Evolutionary conservation across 2,113 vertebrate genomes (phyloP), one percentile per base, ranked within the genome.

Genomic region (Antechinus stuartii): DNA sequence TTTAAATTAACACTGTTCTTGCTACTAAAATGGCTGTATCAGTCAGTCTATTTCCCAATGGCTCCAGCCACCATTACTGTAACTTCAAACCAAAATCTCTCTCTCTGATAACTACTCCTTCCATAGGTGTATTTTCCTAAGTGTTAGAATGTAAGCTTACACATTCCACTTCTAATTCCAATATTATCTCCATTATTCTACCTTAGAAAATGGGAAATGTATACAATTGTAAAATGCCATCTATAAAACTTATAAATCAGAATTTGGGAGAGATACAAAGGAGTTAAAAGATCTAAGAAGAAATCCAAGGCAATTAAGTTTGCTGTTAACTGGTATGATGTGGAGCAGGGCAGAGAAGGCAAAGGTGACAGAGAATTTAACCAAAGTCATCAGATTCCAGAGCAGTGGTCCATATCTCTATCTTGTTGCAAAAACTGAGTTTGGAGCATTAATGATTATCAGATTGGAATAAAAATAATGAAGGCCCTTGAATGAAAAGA

Each of bases 311-410:
- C n/a, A 7, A 12, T 35, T 76, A 35, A n/a, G 35, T n/a, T 76
- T 76, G 35, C 61, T 19, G 6, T 35, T 76, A n/a, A 76, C 12
- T 76, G 61, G 30, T 76, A 16, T 14, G 30, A 23, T 84, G n/a
- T 42, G 0, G 6, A 1, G 6, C 8, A 27, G 26, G 56, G 56
- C 6, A 0, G n/a, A 19, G 19, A n/a, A 0, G 2, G 35, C n/a
- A 42, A 7, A 42, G n/a, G n/a, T 84, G 61, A 76, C 35, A n/a
- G 61, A n/a, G 61, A 84, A 24, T 2, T 84, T 42, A 42, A 42
- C 19, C 19, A 19, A 6, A 8, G 1, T 84, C 68, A 7, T 84
- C 68, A 42, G 68, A 42, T 2, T 76, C n/a, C n/a, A 84, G 6
- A 22, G 16, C 16, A 76, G 14, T 76, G 4, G 16, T 76, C 68